Base-by-base conservation (phyloP, 1,140 invertebrate species). In the Trichomalopsis sarcophagae region DNA sequence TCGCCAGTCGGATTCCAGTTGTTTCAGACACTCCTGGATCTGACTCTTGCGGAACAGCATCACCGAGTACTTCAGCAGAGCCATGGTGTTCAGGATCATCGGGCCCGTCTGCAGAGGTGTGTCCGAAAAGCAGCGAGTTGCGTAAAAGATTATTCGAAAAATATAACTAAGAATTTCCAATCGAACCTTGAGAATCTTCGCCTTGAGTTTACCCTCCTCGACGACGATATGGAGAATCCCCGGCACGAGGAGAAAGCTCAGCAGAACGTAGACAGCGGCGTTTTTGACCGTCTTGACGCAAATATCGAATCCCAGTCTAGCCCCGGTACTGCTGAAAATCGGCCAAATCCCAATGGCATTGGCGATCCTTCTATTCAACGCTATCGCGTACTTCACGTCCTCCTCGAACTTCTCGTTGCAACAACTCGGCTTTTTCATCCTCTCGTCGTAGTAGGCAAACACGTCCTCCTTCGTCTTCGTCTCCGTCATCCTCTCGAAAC, bases 261-360 rank as follows among this genome's bases (percentile, higher is more conserved):
- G 44, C 30, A 88, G 33, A 50, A 87, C 74, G 27, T 77, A 84
- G 14, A 85, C 85, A 0, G 69, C 30, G 2, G 77, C 47, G 14
- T 86, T 84, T 2, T 80, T 73, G 4, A 86, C 36, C 5, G 62
- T 79, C 14, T 71, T 50, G 7, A 80, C 21, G 21, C 77, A 5
- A 44, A 69, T 69, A 30, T 85, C 81, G 14, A 50, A 14, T 1
- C 4, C 5, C 4, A 62, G 5, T 7, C 17, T 62, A 5, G 55
- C 21, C 2, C 55, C 55, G 6, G 9, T n/a, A 21, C 36, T 14
- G 6, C 2, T 36, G 7, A 47, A 21, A 50, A 77, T 27, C 33
- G 86, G 86, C 88, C 88, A 88, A 36, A 87, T 75, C 11, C 87
- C 87, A 9, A 89, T 81, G 3, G 84, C 55, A 14, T 78, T 84